Conservation (phyloP, 2,888 invertebrate genomes). For the Harmothoe impar region DNA sequence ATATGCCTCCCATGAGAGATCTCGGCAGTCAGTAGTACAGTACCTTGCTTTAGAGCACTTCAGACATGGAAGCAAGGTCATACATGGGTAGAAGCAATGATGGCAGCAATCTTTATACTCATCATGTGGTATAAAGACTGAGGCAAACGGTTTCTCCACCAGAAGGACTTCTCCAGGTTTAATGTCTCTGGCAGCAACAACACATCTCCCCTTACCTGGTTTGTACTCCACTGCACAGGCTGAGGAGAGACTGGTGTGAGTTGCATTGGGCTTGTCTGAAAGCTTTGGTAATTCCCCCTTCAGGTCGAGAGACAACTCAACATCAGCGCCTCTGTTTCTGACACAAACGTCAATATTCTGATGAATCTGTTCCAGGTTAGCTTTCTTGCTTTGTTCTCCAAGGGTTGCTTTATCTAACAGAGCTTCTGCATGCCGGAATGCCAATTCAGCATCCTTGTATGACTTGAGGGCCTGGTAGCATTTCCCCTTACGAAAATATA, state of each 20-base stretch:
- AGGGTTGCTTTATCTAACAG: slow-evolving; percentile 64
- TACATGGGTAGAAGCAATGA: slow-evolving; percentile 85
- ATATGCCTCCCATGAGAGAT: slow-evolving; percentile 61
- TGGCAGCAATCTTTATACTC: slow-evolving; percentile 87
- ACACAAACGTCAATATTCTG: background rate
- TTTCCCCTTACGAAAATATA: slow-evolving; percentile 87
- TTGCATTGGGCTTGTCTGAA: background rate
- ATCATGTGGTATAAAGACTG: slow-evolving; percentile 87
- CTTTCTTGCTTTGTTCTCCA: slow-evolving; percentile 42
- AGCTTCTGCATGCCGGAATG: slow-evolving; percentile 74
- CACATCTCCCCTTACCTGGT: slow-evolving; percentile 76
- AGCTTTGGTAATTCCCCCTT: background rate
- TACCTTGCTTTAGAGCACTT: slow-evolving; percentile 65
- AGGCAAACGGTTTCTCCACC: slow-evolving; percentile 91
- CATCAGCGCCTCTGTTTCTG: background rate
- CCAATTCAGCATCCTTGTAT: slow-evolving; percentile 81
- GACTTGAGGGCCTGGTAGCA: slow-evolving; percentile 86
- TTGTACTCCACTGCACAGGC: slow-evolving; percentile 72
- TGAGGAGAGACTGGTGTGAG: slow-evolving; percentile 3
- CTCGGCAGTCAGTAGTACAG: slow-evolving; percentile 68
- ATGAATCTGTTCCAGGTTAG: background rate
- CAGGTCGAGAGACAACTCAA: background rate
- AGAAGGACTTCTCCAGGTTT: slow-evolving; percentile 89
- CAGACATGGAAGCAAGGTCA: slow-evolving; percentile 65
- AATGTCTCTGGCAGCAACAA: slow-evolving; percentile 79